A percentile compares a stretch with the other conserved stretches of the same genome.
Evolutionary conservation across 2,888 invertebrate genomes (phyloP).

Genomic region (Falcaria lacertinaria): DNA sequence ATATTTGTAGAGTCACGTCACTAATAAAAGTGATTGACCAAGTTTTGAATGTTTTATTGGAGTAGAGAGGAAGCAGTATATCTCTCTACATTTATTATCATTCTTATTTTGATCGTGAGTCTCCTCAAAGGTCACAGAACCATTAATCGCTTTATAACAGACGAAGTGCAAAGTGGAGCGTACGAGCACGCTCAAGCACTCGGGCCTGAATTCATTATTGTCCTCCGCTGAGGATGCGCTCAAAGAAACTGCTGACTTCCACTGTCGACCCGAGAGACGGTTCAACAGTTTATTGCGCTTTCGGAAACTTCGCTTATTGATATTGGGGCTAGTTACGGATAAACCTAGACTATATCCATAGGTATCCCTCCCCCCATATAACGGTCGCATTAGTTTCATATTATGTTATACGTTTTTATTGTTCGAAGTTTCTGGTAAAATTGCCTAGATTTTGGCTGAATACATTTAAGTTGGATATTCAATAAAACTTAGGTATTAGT

Average conservation of each 20-base stretch:
- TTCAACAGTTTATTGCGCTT: conserved; percentile 64
- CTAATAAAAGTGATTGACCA: conserved; percentile 17
- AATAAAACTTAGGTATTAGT: too few relatives aligned
- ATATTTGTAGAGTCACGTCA: conserved; percentile 7
- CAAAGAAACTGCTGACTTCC: conserved; percentile 73
- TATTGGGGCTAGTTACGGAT: conserved; percentile 33
- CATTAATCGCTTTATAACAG: conserved; percentile 71
- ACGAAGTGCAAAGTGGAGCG: conserved; percentile 69
- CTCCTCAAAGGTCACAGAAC: conserved; percentile 57
- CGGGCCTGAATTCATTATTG: conserved; percentile 72
- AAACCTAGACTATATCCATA: conserved; percentile 4
- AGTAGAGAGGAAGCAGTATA: conserved; percentile 27
- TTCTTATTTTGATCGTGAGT: conserved; percentile 56
- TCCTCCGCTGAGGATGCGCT: conserved; percentile 62
- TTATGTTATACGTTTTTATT: too few relatives aligned
- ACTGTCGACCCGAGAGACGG: conserved; percentile 43
- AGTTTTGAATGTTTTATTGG: conserved; percentile 20
- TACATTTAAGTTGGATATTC: too few relatives aligned
- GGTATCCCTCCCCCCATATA: conserved; percentile 8
- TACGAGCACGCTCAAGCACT: conserved; percentile 55
- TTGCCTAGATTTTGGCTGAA: too few relatives aligned
- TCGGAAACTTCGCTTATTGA: conserved; percentile 47
- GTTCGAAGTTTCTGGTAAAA: too few relatives aligned
- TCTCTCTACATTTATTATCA: conserved; percentile 55
- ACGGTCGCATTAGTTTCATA: background rate